Evolutionary conservation across 2,797 vertebrate genomes (phyloP), one percentile per base, ranked within the genome.

Genomic region (Babyrousa celebensis): DNA sequence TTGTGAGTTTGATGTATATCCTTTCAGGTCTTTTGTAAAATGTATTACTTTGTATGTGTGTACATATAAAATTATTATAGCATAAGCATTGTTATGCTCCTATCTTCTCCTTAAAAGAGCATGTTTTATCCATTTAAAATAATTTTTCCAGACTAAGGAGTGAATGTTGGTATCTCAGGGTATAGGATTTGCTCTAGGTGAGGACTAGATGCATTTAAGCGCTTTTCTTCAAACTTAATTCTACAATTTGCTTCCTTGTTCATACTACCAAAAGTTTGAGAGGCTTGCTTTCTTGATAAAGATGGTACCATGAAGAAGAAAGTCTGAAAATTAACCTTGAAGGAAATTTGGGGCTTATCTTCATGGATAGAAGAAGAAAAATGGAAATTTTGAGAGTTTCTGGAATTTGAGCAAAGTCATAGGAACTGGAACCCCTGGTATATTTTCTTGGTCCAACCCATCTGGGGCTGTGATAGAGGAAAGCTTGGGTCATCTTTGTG

Each of bases 11-110:
- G 60, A 25, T 70, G 12, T 82, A 12, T 74, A 77, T 70, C 20
- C 56, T 90, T 88, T 18, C 27, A 91, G 43, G 67, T 70, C 17
- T n/a, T 92, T 85, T 67, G 54, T 96, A 84, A 95, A 92, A 70
- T 74, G 12, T 7, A 83, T 67, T 71, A 84, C 15, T 89, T 12
- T 72, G 17, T 58, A 14, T 84, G 27, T 72, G 67, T 62, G 14
- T 89, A 58, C 94, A 91, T 88, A 74, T 48, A 70, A 96, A 74
- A 90, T 21, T 78, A 43, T 60, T n/a, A 40, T 72, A 89, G 71
- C n/a, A 78, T 62, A 72, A 93, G 63, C 56, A 43, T 16, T 18
- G 11, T 52, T 68, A 36, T 85, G 56, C 4, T 60, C 36, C 52
- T 74, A 48, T 85, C 15, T 79, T 63, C 74, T 70, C 23, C 60